Evolutionary conservation across 2,113 vertebrate species (phyloP).

Genomic region (Myrmophylax atrothorax): DNA sequence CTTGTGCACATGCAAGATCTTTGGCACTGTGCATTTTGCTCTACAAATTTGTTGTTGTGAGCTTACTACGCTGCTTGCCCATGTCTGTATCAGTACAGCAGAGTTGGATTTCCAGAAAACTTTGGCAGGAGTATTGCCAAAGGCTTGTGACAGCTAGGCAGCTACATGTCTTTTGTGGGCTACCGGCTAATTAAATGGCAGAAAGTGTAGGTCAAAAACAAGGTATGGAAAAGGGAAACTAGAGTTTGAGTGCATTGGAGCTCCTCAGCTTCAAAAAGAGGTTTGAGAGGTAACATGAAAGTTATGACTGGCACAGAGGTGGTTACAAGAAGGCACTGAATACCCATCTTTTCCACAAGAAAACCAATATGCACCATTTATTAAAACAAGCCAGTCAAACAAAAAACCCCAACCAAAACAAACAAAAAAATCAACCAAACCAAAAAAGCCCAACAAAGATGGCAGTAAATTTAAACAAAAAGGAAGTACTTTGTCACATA

Average conservation of each 20-base stretch:
- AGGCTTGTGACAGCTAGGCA: not conserved
- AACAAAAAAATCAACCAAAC: not conserved
- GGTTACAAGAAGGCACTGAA: not conserved
- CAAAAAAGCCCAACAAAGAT: not conserved
- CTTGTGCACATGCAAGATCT: not conserved
- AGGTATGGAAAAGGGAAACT: not conserved
- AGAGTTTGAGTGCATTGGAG: not conserved
- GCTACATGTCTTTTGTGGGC: not conserved
- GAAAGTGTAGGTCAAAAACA: not conserved
- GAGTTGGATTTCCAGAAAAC: not conserved
- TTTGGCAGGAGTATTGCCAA: not conserved
- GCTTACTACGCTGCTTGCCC: not conserved
- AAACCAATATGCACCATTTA: not conserved
- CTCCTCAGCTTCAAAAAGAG: not conserved
- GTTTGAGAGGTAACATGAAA: not conserved
- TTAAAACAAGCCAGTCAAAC: not conserved
- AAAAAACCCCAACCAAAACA: not conserved
- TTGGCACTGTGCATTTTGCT: not conserved
- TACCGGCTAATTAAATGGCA: not conserved
- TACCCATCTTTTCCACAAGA: not conserved
- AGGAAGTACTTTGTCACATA: not conserved
- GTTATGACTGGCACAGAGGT: not conserved
- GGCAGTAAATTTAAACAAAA: not conserved
- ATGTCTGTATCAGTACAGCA: rapidly evolving
- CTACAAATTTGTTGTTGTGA: not conserved